Base-by-base conservation (phyloP, 2,113 vertebrate genomes). In the Herpailurus yagouaroundi region DNA sequence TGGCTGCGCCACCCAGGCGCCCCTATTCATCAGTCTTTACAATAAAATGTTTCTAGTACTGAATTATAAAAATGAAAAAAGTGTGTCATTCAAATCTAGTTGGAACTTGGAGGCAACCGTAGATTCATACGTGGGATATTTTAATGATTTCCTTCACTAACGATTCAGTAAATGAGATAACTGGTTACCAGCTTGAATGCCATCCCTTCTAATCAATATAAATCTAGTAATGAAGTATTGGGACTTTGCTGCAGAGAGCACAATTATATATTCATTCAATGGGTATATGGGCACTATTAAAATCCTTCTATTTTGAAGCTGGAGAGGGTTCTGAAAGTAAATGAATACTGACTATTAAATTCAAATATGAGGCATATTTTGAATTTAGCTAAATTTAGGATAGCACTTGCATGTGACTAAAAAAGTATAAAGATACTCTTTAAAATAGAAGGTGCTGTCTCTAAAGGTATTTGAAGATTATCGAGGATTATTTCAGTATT, bases 11-110 rank as follows among this genome's bases (percentile, higher is more conserved):
- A n/a, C n/a, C n/a, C n/a, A n/a, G n/a, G n/a, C n/a, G n/a, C n/a
- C n/a, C n/a, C n/a, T 74, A 97, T 94, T 97, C 93, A 82, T 93
- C 0, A 93, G n/a, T 88, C 96, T 97, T 97, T 96, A 93, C 71
- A 97, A 83, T 84, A 91, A 97, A 93, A 86, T 92, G 88, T 97
- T 84, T 92, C 63, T 94, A 96, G 41, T 74, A 80, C 71, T 95
- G 94, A 90, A 79, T 95, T 97, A 80, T 84, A 94, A 90, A 97
- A 96, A 91, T 94, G 48, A 64, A 81, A 76, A 71, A 96, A 50
- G 23, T 73, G 12, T 79, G 64, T 95, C 74, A 74, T 93, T 95
- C 63, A 84, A 69, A 93, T 84, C 57, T 50, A 85, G 5, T 85
- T 94, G 45, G 31, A 92, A 87, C 13, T 69, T 82, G 66, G 38